Base-by-base conservation (phyloP, 2,113 vertebrate species). In the Podilymbus podiceps region DNA sequence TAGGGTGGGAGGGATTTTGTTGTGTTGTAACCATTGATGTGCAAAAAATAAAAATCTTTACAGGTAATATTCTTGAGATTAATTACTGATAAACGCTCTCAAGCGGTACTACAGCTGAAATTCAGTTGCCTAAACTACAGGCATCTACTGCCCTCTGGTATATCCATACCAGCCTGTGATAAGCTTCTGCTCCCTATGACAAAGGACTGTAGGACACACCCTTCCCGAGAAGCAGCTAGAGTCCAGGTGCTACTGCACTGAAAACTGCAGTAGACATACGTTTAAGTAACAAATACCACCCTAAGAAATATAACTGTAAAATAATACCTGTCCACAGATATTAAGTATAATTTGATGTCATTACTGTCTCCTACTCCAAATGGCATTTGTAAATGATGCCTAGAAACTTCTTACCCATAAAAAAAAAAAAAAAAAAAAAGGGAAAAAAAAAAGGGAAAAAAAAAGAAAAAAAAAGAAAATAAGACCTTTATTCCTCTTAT, bases 1-100 rank as follows among this genome's bases (percentile, higher is more conserved):
- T 85, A 94, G 50, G 47, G 83, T n/a, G 16, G 62, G 75, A 97
- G 62, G 76, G 35, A 90, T 88, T 97, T 89, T 60, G 12, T 27
- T 75, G 35, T 44, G 40, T 38, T 85, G 56, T 38, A 90, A 59
- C 5, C n/a, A 42, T 44, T 2, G 15, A 55, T 27, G 71, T 46
- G 56, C 97, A 95, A 95, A 72, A 89, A 88, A 40, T 66, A 74
- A 83, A 87, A 72, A 18, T 4, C 6, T 62, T 80, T 49, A 49
- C 6, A 63, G 46, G 17, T 33, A 85, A 73, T 16, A 8, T 30
- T 64, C 21, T 84, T 79, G 15, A 89, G 35, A 81, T 66, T 68
- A 95, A 95, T 55, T 95, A 83, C 66, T 30, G n/a, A 60, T 67
- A 84, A 94, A 96, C 22, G 64, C 21, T 59, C 27, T 86, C 58